phyloP scores from a whole-genome alignment of 2,888 invertebrate genomes.

The Latheticus oryzae region DNA sequence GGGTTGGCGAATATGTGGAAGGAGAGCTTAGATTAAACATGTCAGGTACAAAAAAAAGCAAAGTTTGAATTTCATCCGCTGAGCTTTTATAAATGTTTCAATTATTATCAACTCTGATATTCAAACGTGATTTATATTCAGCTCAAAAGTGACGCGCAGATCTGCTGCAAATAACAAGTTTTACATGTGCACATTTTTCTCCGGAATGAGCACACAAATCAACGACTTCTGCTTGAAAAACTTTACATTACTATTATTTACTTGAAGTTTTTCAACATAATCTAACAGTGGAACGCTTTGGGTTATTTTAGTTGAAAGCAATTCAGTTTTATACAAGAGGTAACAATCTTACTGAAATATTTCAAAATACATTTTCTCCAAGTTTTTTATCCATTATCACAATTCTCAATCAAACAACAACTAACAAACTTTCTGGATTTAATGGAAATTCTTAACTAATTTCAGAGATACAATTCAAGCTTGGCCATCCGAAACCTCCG shows the following conservation, averaged over 20 bases:
- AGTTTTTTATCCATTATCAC: too few species aligned
- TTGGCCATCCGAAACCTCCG: constrained; percentile 82
- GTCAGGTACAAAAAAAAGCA: constrained; percentile 70
- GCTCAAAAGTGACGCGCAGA: neutral
- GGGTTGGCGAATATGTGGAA: constrained; percentile 88
- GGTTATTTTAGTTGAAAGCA: too few species aligned
- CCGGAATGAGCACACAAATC: constrained; percentile 9
- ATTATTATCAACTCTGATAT: constrained; percentile 2
- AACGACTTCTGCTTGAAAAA: constrained; percentile 7
- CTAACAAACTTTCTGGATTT: constrained; percentile 1
- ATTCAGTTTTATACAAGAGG: too few species aligned
- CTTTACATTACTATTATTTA: constrained; percentile 3
- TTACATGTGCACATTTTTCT: constrained; percentile 7
- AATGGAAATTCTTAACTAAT: constrained; percentile 37
- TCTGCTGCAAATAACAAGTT: neutral
- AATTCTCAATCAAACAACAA: too few species aligned
- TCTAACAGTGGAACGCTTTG: too few species aligned
- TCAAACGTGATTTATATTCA: constrained; percentile 2
- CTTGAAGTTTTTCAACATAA: neutral
- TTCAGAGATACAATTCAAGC: constrained; percentile 85
- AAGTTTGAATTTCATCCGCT: constrained; percentile 3
- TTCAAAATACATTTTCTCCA: too few species aligned
- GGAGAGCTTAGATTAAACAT: constrained; percentile 84
- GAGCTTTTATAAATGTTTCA: neutral
- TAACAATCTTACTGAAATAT: too few species aligned